phyloP scores from a whole-genome alignment of 2,888 invertebrate genomes.

The Lochmaea crataegi region DNA sequence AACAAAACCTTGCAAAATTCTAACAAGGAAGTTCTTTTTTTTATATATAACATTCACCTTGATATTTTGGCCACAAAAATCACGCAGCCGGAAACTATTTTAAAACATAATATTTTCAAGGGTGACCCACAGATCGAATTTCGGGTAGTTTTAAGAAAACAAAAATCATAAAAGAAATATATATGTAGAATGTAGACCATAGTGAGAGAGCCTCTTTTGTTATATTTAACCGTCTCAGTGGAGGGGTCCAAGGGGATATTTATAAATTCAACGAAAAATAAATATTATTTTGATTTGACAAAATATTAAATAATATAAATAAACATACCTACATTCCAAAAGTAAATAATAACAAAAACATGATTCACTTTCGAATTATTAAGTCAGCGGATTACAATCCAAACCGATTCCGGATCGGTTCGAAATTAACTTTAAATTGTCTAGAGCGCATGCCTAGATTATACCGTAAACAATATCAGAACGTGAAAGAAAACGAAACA shows the following conservation, averaged over 20 bases:
- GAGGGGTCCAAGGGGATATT: neutral
- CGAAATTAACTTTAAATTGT: too few relatives aligned
- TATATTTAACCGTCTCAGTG: conserved; percentile 21
- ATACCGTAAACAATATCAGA: too few relatives aligned
- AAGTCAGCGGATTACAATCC: too few relatives aligned
- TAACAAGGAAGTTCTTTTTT: conserved; percentile 44
- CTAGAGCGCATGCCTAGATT: too few relatives aligned
- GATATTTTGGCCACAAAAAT: conserved; percentile 44
- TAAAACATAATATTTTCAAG: conserved; percentile 36
- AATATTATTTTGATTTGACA: too few relatives aligned
- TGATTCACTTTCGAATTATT: too few relatives aligned
- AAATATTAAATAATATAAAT: too few relatives aligned
- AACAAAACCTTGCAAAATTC: conserved; percentile 40
- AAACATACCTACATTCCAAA: too few relatives aligned
- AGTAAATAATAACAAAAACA: too few relatives aligned
- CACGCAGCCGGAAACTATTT: conserved; percentile 42
- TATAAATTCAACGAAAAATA: too few relatives aligned
- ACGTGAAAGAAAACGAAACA: too few relatives aligned
- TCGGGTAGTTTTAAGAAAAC: conserved; percentile 33
- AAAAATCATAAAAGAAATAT: conserved; percentile 23
- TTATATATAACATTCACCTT: conserved; percentile 42
- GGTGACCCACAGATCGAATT: conserved; percentile 38
- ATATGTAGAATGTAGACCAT: conserved; percentile 15
- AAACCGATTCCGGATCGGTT: too few relatives aligned
- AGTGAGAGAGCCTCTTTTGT: conserved; percentile 36